Conservation (phyloP, 2,797 vertebrate genomes). For the Siniperca scherzeri region DNA sequence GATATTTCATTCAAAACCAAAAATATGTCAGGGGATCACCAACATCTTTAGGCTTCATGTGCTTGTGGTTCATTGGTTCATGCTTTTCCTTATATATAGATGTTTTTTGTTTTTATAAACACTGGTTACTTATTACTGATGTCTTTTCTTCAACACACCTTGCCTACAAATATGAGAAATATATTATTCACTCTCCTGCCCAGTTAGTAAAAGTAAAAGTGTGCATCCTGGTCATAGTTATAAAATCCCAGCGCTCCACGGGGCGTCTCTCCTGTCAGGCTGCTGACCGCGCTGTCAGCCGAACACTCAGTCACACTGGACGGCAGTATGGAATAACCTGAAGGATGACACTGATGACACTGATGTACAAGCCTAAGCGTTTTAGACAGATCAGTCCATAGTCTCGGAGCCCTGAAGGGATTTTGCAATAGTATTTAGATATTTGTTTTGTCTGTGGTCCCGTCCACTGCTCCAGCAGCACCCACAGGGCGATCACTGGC, state of each 20-base stretch:
- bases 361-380: background rate
- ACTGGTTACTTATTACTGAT: no score
- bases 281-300: slow-evolving; percentile 6
- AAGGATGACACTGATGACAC: background rate
- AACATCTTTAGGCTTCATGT: no score
- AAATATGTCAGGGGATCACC: no score
- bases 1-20: no score
- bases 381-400: slow-evolving; percentile 11
- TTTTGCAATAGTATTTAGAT: slow-evolving; percentile 13
- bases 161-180: no score
- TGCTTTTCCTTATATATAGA: no score
- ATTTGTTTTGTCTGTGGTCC: slow-evolving; percentile 8
- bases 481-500: slow-evolving; percentile 4
- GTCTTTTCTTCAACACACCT: no score
- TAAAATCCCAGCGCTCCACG: background rate
- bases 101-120: no score
- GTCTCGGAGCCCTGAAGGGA: background rate
- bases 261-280: background rate
- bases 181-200: background rate
- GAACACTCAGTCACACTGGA: background rate
- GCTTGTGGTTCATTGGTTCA: no score
- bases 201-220: background rate
- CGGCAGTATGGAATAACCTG: background rate
- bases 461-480: background rate
- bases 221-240: background rate